Conservation (phyloP, 2,797 vertebrate species). For the Tangara arthus region DNA sequence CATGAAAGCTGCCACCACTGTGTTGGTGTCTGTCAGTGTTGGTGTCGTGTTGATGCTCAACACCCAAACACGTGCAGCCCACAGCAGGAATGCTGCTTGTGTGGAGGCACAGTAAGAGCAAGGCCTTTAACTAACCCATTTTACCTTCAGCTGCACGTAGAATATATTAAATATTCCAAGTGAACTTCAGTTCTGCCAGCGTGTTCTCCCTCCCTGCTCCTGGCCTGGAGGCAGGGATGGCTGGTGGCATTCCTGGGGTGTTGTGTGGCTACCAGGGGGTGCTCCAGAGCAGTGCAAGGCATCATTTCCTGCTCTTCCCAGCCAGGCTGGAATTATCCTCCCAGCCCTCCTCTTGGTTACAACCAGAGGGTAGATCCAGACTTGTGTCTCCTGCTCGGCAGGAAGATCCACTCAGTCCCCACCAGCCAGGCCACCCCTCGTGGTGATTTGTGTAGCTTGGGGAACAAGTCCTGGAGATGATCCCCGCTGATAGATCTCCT, state of each 20-base stretch:
- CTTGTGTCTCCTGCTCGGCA: conserved; percentile 66
- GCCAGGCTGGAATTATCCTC: conserved; percentile 53
- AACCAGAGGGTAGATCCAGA: conserved; percentile 63
- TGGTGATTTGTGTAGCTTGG: conserved; percentile 71
- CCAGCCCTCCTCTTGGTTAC: conserved; percentile 12
- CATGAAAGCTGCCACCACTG: neutral
- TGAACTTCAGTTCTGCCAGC: neutral
- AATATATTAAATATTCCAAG: neutral
- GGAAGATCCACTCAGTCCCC: conserved; percentile 40
- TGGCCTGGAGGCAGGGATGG: neutral
- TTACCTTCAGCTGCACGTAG: neutral
- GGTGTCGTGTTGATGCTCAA: neutral
- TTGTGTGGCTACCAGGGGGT: conserved; percentile 57
- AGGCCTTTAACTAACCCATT: neutral
- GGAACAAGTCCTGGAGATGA: conserved; percentile 70
- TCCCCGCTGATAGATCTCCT: conserved; percentile 43
- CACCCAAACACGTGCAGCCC: neutral
- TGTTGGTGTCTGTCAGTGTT: neutral
- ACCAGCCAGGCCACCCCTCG: conserved; percentile 39
- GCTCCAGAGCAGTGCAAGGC: conserved; percentile 62
- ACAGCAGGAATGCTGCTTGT: neutral
- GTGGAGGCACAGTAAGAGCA: neutral
- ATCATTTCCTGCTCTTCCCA: neutral
- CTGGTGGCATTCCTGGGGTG: neutral
- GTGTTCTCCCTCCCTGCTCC: neutral